Evolutionary conservation across 2,113 vertebrate species (phyloP), one percentile per base, ranked within the genome.

Genomic region (Oryzias melastigma): DNA sequence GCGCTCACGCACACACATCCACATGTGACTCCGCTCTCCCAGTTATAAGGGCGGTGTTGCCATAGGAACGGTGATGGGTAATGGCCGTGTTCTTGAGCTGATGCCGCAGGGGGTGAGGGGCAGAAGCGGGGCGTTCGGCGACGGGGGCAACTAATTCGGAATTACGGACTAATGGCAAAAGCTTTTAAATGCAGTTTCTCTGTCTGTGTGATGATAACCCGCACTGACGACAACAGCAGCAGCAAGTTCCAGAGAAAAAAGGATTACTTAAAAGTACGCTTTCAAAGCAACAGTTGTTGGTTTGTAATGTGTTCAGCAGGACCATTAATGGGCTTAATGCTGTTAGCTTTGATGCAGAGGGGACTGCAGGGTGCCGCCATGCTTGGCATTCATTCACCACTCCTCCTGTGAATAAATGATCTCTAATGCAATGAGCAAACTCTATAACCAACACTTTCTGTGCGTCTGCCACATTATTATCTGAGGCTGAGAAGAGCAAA

Each of bases 1-100:
- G 18, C 14, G 12, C 56, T 57, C 62, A 67, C 43, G 17, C 42
- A 41, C 67, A 51, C 42, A 20, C 35, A 35, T 35, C 35, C 35
- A 35, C 35, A 27, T 22, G 42, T 25, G 55, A 25, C 20, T 24
- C n/a, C n/a, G n/a, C n/a, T n/a, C n/a, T n/a, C n/a, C n/a, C n/a
- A n/a, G n/a, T n/a, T n/a, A n/a, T 35, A 55, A 60, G 62, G 84
- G 81, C 80, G 77, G 79, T 78, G 90, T 92, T 92, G 87, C 90
- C 88, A 92, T 87, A 85, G 90, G 72, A 91, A 92, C 90, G 41
- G 56, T 77, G 82, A 81, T 82, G 90, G 77, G 87, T 92, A 90
- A 91, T 84, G 84, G 81, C 86, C 84, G 76, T 85, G 84, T 88
- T 88, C 84, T 85, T 68, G 76, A 88, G 84, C 79, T 80, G 72